phyloP scores from a whole-genome alignment of 2,888 invertebrate genomes.

The Acanthosoma haemorrhoidale region DNA sequence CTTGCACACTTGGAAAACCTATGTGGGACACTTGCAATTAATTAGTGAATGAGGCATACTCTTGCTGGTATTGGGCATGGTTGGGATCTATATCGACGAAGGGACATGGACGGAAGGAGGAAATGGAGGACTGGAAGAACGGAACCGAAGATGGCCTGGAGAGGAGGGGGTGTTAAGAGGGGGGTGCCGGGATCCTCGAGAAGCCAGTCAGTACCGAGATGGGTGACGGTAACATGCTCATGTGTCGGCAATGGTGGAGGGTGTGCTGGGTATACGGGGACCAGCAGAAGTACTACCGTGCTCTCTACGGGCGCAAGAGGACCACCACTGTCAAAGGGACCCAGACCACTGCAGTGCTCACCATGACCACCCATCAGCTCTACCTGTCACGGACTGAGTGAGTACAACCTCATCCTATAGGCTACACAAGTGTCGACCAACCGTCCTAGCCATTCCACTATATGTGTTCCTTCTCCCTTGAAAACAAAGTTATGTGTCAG shows the following conservation, averaged over 20 bases:
- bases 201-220: constrained; percentile 6
- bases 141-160: not conserved
- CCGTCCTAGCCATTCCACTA: too few relatives aligned
- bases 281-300: constrained; percentile 77
- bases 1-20: too few relatives aligned
- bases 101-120: too few relatives aligned
- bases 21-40: too few relatives aligned
- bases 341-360: not conserved
- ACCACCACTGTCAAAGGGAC: constrained; percentile 34
- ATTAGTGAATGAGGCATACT: too few relatives aligned
- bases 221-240: constrained; percentile 47
- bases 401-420: not conserved
- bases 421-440: too few relatives aligned
- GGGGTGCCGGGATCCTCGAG: not conserved
- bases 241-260: constrained; percentile 86
- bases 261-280: constrained; percentile 83
- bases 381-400: constrained; percentile 20
- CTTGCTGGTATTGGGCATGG: too few relatives aligned
- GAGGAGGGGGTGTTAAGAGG: not conserved
- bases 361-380: constrained; percentile 24
- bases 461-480: too few relatives aligned
- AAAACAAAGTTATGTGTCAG: too few relatives aligned
- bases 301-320: constrained; percentile 59
- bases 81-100: too few relatives aligned
- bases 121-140: not conserved